Percentiles rank a stretch among this genome's conserved stretches.
Evolutionary conservation across 2,888 invertebrate species (phyloP).

Genomic region (Lepidonotus clava): DNA sequence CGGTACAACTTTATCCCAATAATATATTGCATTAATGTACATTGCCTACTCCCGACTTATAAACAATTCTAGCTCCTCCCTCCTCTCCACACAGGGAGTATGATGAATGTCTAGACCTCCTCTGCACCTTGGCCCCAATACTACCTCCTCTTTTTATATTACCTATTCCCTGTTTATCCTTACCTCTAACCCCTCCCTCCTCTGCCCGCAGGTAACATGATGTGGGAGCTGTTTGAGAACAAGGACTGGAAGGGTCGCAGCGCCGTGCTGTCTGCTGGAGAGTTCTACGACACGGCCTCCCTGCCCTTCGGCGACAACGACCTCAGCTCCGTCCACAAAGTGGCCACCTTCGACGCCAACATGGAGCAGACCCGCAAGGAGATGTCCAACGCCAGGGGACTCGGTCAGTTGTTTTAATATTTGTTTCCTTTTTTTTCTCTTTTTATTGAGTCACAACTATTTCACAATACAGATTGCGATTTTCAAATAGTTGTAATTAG

Average conservation of each 20-base stretch:
- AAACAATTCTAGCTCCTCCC: no score
- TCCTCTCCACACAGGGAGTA: no score
- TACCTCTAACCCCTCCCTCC: not conserved
- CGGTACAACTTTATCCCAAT: no score
- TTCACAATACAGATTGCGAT: no score
- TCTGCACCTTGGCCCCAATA: no score
- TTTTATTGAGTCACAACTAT: no score
- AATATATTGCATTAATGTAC: not conserved
- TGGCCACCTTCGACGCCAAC: not conserved
- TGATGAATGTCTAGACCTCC: no score
- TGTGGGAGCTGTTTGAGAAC: conserved; percentile 41
- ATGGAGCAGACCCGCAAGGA: conserved; percentile 11
- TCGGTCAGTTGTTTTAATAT: not conserved
- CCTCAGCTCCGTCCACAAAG: conserved; percentile 7
- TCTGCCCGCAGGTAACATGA: not conserved
- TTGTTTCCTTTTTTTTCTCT: no score
- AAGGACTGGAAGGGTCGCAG: conserved; percentile 26
- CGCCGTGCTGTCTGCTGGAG: not conserved
- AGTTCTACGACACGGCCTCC: not conserved
- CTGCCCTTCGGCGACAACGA: conserved; percentile 24
- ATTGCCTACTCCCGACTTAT: no score
- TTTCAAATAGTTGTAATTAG: no score
- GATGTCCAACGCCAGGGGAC: conserved; percentile 32
- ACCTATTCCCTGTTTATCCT: no score
- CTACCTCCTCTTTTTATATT: no score